Percentiles rank a stretch among this genome's conserved stretches.
phyloP scores from a whole-genome alignment of 2,888 invertebrate species.

The Drosophila aldrichi region DNA sequence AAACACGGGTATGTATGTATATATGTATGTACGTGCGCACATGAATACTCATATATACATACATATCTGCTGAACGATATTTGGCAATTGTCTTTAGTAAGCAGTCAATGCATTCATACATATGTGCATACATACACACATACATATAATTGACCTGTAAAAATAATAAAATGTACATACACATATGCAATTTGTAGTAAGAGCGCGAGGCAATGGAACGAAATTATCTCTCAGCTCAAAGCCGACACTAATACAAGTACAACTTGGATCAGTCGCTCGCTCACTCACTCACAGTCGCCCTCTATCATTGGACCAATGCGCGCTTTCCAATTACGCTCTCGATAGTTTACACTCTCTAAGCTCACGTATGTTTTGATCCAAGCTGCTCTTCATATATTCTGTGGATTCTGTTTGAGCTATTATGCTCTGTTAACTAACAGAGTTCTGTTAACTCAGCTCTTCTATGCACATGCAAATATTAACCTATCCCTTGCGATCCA shows the following conservation, averaged over 20 bases:
- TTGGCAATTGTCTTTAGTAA: background rate
- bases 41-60: background rate
- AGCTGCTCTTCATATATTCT: background rate
- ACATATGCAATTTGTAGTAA: too few relatives aligned
- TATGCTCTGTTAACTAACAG: slow-evolving; percentile 1
- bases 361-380: background rate
- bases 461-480: background rate
- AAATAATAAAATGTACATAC: too few relatives aligned
- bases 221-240: too few relatives aligned
- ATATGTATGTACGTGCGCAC: background rate
- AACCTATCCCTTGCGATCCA: background rate
- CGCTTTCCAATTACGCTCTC: background rate
- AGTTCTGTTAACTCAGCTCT: background rate
- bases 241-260: background rate
- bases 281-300: background rate
- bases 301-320: background rate
- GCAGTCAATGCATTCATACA: background rate
- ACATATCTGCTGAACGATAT: background rate
- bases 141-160: background rate
- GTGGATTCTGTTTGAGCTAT: background rate
- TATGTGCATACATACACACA: background rate
- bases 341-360: background rate
- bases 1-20: background rate
- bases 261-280: background rate
- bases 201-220: too few relatives aligned